Conservation (phyloP, 1,140 invertebrate genomes). For the Popillia japonica region DNA sequence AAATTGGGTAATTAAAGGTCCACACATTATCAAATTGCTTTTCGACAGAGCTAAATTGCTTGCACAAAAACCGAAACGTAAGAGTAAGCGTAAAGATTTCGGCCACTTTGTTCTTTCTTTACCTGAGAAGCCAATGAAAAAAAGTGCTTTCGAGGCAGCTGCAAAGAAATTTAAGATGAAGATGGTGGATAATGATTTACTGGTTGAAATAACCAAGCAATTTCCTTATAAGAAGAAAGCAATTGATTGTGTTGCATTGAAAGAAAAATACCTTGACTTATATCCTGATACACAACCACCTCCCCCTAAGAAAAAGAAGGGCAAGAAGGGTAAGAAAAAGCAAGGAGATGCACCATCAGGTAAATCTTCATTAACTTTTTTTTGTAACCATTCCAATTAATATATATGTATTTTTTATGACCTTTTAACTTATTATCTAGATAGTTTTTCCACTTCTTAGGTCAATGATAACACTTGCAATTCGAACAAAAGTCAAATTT, state of each 20-base stretch:
- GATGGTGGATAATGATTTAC: conserved; percentile 58
- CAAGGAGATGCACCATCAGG: neutral
- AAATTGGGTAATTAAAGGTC: conserved; percentile 61
- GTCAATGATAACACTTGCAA: no score
- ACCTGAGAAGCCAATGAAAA: conserved; percentile 50
- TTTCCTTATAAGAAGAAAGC: conserved; percentile 55
- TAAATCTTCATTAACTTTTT: neutral
- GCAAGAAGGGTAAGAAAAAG: conserved; percentile 48
- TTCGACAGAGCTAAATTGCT: conserved; percentile 62
- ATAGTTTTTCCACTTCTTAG: no score
- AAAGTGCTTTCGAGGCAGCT: conserved; percentile 55
- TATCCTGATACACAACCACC: conserved; percentile 58
- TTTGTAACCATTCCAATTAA: no score
- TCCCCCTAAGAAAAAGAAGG: conserved; percentile 48
- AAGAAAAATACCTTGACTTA: conserved; percentile 57
- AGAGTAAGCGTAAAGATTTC: conserved; percentile 56
- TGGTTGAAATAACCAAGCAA: conserved; percentile 54
- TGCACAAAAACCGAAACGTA: conserved; percentile 60
- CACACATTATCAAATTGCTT: conserved; percentile 59
- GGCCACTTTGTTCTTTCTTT: conserved; percentile 51
- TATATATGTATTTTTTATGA: no score
- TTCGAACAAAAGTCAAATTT: no score
- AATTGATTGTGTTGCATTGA: conserved; percentile 57
- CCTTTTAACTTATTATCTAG: no score
- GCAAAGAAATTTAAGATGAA: conserved; percentile 58